These are phyloP conservation scores for Xerus rutilus DNA, from an alignment of 2,797 vertebrate species.

Conservation along the genomic window DNA sequence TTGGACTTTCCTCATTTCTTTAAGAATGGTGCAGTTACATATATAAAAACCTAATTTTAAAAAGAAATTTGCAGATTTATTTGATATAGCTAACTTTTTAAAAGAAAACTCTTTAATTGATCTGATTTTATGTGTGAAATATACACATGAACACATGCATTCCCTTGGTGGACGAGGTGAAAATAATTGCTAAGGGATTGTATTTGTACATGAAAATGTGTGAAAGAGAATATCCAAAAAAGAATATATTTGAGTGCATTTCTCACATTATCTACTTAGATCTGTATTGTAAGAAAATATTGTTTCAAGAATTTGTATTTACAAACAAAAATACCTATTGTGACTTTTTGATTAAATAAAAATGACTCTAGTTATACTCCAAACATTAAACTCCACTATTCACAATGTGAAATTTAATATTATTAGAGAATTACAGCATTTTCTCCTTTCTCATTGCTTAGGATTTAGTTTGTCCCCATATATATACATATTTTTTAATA, in stretches of 20 bases:
- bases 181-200: not conserved
- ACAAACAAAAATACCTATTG: not conserved
- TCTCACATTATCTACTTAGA: not conserved
- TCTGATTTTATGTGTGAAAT: not conserved
- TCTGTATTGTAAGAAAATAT: not conserved
- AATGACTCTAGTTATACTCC: not conserved
- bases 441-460: not conserved
- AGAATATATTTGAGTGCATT: not conserved
- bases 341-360: constrained; percentile 50
- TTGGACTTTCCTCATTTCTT: not conserved
- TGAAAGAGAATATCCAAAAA: not conserved
- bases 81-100: not conserved
- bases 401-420: not conserved
- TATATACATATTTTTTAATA: too few species aligned
- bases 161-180: not conserved
- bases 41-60: constrained; percentile 15
- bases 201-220: not conserved
- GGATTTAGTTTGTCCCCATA: not conserved
- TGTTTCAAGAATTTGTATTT: not conserved
- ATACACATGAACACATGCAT: not conserved
- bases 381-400: not conserved
- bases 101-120: not conserved
- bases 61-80: not conserved
- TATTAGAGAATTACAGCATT: not conserved
- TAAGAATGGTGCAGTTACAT: not conserved